Base-by-base conservation (phyloP, 2,888 invertebrate species). In the Anoplius nigerrimus region DNA sequence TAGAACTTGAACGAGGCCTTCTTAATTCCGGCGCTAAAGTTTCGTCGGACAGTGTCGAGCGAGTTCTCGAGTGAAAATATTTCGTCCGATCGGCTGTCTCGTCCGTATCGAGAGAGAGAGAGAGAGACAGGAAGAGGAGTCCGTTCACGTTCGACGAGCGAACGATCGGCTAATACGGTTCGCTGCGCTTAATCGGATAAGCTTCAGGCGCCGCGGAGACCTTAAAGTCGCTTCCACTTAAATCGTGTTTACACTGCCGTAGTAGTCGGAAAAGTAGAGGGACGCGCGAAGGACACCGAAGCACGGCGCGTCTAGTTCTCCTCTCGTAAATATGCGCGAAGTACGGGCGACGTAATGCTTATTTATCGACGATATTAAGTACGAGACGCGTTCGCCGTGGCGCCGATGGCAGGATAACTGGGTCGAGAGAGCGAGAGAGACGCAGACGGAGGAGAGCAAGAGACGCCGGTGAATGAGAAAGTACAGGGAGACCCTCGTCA, bases 321-420 rank as follows among this genome's bases (percentile, higher is more conserved):
- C 60, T 64, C 64, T 53, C 66, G 57, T 58, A 68, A 68, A 69
- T 61, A 52, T 55, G 67, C 66, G 66, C 53, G 43, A 56, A 62
- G 48, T 46, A 67, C 61, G 68, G n/a, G 51, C 68, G 67, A 72
- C 67, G 74, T 56, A 72, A 78, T 57, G 60, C 72, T 76, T 81
- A 78, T 74, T 75, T 75, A 78, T 79, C 70, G 71, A 24, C 63
- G 79, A 78, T 78, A 78, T 72, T 69, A 74, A 77, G 60, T 66
- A 62, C 43, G 51, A 34, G 59, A 68, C 55, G 46, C 34, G 8
- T 34, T 34, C 11, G 34, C 45, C 64, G 61, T 65, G 65, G 69
- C 66, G 62, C 58, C 55, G 53, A 58, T 55, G 62, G 67, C 51
- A 66, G 56, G 24, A 60, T 48, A 80, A 74, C 65, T 80, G 69